Conservation (phyloP, 2,113 vertebrate species). For the Smithornis capensis region DNA sequence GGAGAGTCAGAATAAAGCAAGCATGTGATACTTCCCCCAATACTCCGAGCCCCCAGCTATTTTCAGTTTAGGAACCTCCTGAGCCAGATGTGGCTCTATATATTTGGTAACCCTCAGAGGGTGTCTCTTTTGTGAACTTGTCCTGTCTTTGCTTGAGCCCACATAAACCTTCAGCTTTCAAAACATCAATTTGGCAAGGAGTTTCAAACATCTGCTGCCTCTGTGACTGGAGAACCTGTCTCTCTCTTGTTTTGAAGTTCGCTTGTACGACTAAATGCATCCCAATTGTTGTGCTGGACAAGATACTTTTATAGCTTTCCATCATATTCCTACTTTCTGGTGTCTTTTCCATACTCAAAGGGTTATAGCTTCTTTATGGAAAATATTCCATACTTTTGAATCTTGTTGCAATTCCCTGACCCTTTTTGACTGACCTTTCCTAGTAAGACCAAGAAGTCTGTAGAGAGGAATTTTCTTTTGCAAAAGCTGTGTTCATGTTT, state of each 20-base stretch:
- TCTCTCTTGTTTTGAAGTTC: neutral
- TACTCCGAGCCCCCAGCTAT: neutral
- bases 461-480: neutral
- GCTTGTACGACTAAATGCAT: neutral
- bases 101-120: constrained; percentile 29
- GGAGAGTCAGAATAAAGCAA: neutral
- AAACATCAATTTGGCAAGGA: neutral
- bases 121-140: neutral
- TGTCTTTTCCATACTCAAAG: neutral
- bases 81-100: constrained; percentile 28
- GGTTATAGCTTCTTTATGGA: neutral
- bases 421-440: neutral
- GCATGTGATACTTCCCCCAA: neutral
- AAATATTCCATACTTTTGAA: neutral
- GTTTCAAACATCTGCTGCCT: neutral
- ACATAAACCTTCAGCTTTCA: neutral
- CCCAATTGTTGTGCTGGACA: neutral
- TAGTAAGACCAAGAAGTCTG: neutral
- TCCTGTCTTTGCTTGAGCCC: neutral
- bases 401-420: neutral
- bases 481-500: neutral
- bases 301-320: neutral
- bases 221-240: neutral
- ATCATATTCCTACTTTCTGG: neutral
- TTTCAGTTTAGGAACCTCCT: constrained; percentile 27